Evolutionary conservation across 2,888 invertebrate species (phyloP), one percentile per base, ranked within the genome.

Genomic region (Caenorhabditis sp.): DNA sequence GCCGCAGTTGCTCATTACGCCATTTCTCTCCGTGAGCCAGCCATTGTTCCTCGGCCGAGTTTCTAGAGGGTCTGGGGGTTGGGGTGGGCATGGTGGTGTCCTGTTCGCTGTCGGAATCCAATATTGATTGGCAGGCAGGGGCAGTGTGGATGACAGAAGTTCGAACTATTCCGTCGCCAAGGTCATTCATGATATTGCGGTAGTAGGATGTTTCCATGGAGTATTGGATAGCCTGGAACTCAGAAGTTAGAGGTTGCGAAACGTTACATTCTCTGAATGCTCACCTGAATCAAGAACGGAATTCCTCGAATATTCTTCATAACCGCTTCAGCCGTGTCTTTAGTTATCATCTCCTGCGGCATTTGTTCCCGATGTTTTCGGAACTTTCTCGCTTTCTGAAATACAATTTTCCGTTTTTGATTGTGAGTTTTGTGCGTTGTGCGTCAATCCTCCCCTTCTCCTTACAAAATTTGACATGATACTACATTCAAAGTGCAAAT

Each of bases 61-160:
- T 80, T 5, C 88, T 80, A 5, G 80, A 85, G 51, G 67, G 76
- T 69, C 85, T 83, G 60, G 84, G 83, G 3, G 86, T 85, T 2
- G 84, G 69, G 9, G 56, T 79, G 2, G 68, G 35, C 13, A n/a
- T 44, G 11, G 72, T 55, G 0, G 76, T 67, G 13, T 86, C 87
- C n/a, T 83, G 82, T 8, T 88, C 89, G 9, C 81, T 80, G 32
- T 88, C 86, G 18, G 88, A 89, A 62, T 90, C 90, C 26, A 90
- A 65, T 37, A 90, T 80, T 18, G 86, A 87, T 28, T 87, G 86
- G 62, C 90, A 90, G 2, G 89, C 90, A 5, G 90, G 90, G 9
- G 90, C 90, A 1, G 90, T 90, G 77, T 90, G 90, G 20, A 90
- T 90, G 1, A 90, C 90, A 3, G 90, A 90, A n/a, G 88, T 89